Percentiles rank a stretch among this genome's conserved stretches.
Conservation (phyloP, 2,888 invertebrate genomes). For the Ectemnius cavifrons region DNA sequence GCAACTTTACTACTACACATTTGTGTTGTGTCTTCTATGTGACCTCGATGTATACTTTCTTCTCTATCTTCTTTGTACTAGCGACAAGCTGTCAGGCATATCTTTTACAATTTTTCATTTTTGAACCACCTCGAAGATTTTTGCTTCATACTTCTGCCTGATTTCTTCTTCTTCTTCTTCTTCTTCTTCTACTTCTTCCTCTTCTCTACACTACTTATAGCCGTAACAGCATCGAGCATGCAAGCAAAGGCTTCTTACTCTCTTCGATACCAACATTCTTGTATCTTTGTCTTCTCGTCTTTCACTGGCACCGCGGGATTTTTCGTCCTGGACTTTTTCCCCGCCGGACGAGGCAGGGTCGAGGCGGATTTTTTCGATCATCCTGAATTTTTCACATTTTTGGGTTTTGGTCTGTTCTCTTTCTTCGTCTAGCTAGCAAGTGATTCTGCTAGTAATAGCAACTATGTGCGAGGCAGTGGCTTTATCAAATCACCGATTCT, state of each 20-base stretch:
- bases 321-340: slow-evolving; percentile 23
- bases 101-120: neutral
- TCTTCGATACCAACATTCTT: slow-evolving; percentile 1
- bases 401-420: slow-evolving; percentile 37
- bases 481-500: neutral
- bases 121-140: slow-evolving; percentile 3
- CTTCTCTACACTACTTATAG: neutral
- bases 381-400: slow-evolving; percentile 29
- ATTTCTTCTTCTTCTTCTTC: slow-evolving; percentile 12
- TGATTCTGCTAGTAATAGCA: slow-evolving; percentile 49
- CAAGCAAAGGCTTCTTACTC: neutral
- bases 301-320: slow-evolving; percentile 16
- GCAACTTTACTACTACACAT: neutral
- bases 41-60: slow-evolving; percentile 2
- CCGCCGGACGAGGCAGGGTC: slow-evolving; percentile 17
- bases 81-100: neutral
- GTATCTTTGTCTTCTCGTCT: slow-evolving; percentile 8
- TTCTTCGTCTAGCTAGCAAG: slow-evolving; percentile 51
- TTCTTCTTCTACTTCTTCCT: slow-evolving; percentile 12
- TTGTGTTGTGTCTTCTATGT: neutral
- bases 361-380: slow-evolving; percentile 29
- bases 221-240: slow-evolving; percentile 9
- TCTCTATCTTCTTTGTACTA: neutral
- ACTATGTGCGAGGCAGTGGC: slow-evolving; percentile 35
- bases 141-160: slow-evolving; percentile 1